Conservation (phyloP, 2,888 invertebrate species). For the Hydraecia micacea region DNA sequence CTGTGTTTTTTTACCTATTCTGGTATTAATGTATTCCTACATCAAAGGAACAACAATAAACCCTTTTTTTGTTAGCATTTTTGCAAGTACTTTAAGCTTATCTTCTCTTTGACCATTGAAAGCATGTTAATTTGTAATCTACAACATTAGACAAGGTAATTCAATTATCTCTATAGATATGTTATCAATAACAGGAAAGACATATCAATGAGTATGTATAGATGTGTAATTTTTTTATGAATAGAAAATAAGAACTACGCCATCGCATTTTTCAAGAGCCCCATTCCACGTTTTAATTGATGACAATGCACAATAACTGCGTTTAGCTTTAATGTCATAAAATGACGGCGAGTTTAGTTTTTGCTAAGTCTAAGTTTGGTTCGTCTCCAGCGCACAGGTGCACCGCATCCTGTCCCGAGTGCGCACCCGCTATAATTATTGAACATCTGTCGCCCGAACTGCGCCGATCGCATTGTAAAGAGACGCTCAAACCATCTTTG, state of each 20-base stretch:
- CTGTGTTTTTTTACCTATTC: conserved; percentile 19
- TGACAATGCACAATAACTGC: conserved; percentile 17
- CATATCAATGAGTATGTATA: conserved; percentile 22
- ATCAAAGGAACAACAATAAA: conserved; percentile 12
- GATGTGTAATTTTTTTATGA: conserved; percentile 10
- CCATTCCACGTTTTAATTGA: conserved; percentile 17
- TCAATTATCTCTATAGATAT: conserved; percentile 48
- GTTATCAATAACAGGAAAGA: conserved; percentile 42
- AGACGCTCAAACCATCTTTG: conserved; percentile 40
- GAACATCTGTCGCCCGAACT: conserved; percentile 81
- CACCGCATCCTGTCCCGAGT: conserved; percentile 83
- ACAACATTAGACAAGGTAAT: conserved; percentile 35
- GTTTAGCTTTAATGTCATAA: conserved; percentile 35
- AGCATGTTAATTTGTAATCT: conserved; percentile 45
- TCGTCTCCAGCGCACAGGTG: conserved; percentile 84
- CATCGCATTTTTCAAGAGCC: not conserved
- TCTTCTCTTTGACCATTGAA: conserved; percentile 50
- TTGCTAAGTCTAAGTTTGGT: conserved; percentile 78
- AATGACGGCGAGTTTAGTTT: conserved; percentile 70
- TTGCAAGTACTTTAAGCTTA: conserved; percentile 26
- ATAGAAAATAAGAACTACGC: not conserved
- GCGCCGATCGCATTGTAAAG: conserved; percentile 54
- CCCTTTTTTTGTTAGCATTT: conserved; percentile 2
- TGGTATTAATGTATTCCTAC: not conserved
- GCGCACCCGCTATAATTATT: conserved; percentile 80